Evolutionary conservation across 2,113 vertebrate genomes (phyloP), one percentile per base, ranked within the genome.

Genomic region (Bubalus kerabau): DNA sequence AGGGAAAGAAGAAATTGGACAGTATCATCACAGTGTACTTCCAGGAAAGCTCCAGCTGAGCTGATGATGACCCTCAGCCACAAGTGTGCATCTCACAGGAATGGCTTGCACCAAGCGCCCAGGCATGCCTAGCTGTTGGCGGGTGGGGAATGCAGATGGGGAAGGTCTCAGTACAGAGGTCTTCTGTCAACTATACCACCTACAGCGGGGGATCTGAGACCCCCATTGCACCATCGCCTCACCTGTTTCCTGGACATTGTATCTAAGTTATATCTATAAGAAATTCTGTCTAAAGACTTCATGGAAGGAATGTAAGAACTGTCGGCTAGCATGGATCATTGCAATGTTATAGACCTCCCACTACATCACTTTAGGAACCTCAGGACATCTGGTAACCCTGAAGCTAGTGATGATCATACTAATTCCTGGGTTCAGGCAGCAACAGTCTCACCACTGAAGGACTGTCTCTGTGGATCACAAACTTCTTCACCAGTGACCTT

Each of bases 41-140:
- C 46, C 52, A 56, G 62, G 59, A 28, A 82, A 67, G 43, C 60
- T 76, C 24, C 50, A 80, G 40, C 32, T n/a, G 50, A 32, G 36
- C 36, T 57, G 19, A 86, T 59, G 46, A 24, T 74, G 52, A 87
- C 52, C n/a, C 59, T 52, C 54, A 74, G 54, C 19, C 46, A 81
- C 11, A 48, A 67, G 36, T 30, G 48, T 62, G 52, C 32, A 59
- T 62, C 28, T 94, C 62, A 43, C 23, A 36, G 57, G 23, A 50
- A 32, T 24, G 11, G 3, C 56, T 56, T 30, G 40, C 15, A 6
- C n/a, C 17, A 21, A 59, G 36, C 56, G 8, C 56, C 14, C 1
- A 0, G 16, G 15, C 0, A 0, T 24, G 30, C 28, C 56, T 46
- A 23, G 52, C 30, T 21, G 17, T 4, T 86, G 62, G 14, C 6